These are phyloP conservation scores for Chlamydotis undulata DNA, from an alignment of 2,113 vertebrate species.

Conservation along the genomic window DNA sequence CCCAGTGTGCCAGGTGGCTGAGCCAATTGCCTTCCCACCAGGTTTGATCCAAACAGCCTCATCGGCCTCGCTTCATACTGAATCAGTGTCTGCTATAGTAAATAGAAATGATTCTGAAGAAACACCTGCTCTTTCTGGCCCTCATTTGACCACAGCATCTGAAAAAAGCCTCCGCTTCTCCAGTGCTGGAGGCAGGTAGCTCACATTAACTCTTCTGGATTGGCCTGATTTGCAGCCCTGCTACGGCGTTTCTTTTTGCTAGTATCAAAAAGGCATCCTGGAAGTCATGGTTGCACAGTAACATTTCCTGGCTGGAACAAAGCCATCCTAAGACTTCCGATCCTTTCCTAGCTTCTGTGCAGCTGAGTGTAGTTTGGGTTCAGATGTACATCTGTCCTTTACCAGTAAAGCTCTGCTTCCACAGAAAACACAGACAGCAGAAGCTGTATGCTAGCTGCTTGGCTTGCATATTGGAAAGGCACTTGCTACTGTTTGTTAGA, in stretches of 20 bases:
- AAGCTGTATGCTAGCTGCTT: neutral
- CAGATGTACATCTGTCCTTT: neutral
- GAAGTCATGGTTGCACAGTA: neutral
- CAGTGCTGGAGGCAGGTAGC: neutral
- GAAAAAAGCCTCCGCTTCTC: neutral
- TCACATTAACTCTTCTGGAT: neutral
- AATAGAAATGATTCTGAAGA: neutral
- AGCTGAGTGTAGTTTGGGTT: neutral
- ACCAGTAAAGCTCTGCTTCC: neutral
- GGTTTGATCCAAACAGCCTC: neutral
- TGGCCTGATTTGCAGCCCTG: neutral
- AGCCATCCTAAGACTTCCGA: neutral
- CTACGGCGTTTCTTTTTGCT: neutral
- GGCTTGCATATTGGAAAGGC: neutral
- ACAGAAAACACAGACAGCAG: neutral
- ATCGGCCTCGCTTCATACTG: neutral
- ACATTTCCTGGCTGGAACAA: rapidly evolving
- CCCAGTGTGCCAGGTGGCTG: neutral
- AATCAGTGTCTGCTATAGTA: neutral
- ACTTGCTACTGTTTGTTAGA: rapidly evolving
- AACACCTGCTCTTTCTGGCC: neutral
- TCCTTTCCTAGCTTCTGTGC: neutral
- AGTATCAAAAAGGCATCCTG: rapidly evolving
- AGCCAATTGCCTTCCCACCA: neutral
- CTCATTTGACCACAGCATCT: neutral